These are phyloP conservation scores for Cryptotis parvus DNA, from an alignment of 2,113 vertebrate genomes.

Conservation along the genomic window DNA sequence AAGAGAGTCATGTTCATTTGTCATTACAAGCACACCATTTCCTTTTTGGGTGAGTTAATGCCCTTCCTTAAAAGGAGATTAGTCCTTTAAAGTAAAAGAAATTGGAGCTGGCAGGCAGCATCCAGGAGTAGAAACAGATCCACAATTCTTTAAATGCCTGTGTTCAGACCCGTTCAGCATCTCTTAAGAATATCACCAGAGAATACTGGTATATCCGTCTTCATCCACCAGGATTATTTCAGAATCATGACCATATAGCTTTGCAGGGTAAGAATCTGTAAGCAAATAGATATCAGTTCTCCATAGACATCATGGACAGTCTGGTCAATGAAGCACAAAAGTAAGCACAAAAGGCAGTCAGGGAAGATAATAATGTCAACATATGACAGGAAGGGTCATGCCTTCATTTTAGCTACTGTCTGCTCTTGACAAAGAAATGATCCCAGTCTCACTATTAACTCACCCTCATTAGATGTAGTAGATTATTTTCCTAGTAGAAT, in stretches of 20 bases:
- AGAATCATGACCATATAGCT: conserved; percentile 42
- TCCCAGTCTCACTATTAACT: conserved; percentile 59
- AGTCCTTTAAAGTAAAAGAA: conserved; percentile 72
- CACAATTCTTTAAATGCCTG: conserved; percentile 55
- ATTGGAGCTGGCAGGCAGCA: conserved; percentile 68
- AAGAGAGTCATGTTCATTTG: conserved; percentile 74
- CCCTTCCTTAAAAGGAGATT: conserved; percentile 75
- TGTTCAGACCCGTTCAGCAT: conserved; percentile 54
- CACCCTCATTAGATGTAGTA: conserved; percentile 62
- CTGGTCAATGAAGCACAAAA: conserved; percentile 51
- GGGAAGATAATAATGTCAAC: conserved; percentile 54
- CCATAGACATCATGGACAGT: background rate
- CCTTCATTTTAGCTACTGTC: conserved; percentile 64
- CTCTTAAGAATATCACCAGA: conserved; percentile 43
- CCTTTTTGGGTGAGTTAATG: conserved; percentile 76
- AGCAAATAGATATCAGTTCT: conserved; percentile 26
- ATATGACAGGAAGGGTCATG: conserved; percentile 50
- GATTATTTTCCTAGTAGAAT: conserved; percentile 66
- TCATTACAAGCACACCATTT: conserved; percentile 77
- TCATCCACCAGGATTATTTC: conserved; percentile 49
- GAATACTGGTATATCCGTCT: background rate
- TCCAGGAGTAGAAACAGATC: conserved; percentile 57
- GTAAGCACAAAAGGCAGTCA: background rate
- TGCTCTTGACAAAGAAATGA: conserved; percentile 60
- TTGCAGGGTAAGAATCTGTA: conserved; percentile 8